Evolutionary conservation across 2,797 vertebrate genomes (phyloP), one percentile per base, ranked within the genome.

Genomic region (Phalloptychus januarius): DNA sequence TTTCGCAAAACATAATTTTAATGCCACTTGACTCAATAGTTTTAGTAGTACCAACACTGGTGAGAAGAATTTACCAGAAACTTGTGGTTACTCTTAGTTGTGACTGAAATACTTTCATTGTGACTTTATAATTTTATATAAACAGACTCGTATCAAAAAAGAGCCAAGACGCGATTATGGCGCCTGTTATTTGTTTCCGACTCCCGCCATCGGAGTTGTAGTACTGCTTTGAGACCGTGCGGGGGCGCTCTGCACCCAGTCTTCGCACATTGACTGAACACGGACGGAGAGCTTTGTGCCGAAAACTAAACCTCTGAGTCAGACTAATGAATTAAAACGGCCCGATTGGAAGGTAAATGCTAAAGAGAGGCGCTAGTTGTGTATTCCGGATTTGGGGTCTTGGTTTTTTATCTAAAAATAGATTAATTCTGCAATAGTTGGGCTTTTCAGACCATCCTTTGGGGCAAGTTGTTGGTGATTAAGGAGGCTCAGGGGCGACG

Each of bases 271-370:
- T 92, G 92, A 91, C 91, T 95, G 94, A 93, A 50, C 48, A 92
- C 91, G 90, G 88, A 93, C 90, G 92, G 91, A 93, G 94, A 95
- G 93, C 95, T 96, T 96, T 96, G 95, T 96, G 95, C 94, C 85
- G 95, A 95, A 94, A 96, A 96, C 95, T 96, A 95, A 93, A 61
- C 89, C 87, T 90, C 94, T 92, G 94, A 95, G 93, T 92, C 92
- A 93, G 92, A 93, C 96, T 92, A 95, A 96, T 96, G 95, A 96
- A 95, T 96, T 94, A 95, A 95, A 96, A 94, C 94, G 91, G 93
- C 92, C 94, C 88, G 79, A 93, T 89, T 86, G 85, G 94, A 93
- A 96, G 96, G 95, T 96, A 96, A 96, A 91, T 93, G 90, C 85
- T 44, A 81, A 25, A 67, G 72, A 74, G 79, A 81, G 72, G 7